Conservation (phyloP, 1,140 invertebrate species). For the Aphelinus atriplicis region DNA sequence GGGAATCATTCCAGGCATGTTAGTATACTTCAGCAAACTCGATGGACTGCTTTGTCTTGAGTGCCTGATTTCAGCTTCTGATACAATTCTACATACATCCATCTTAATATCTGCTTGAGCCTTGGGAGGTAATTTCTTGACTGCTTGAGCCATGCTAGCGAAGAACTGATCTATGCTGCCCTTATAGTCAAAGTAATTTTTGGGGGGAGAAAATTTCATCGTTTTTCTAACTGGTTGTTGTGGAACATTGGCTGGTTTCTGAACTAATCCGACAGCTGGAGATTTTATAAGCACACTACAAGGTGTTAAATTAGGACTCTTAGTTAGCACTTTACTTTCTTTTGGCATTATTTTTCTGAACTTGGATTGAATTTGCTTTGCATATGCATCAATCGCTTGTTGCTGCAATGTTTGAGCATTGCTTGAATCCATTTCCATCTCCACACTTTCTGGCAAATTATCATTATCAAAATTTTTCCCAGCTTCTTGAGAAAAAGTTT, state of each 20-base stretch:
- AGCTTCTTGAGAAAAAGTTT: not conserved
- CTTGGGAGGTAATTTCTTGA: conserved; percentile 57
- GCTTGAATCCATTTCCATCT: not conserved
- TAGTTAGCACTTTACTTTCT: conserved; percentile 10
- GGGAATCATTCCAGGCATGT: conserved; percentile 49
- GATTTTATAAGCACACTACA: not conserved
- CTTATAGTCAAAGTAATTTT: conserved; percentile 41
- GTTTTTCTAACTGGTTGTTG: not conserved
- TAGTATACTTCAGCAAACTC: conserved; percentile 43
- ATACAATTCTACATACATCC: conserved; percentile 60
- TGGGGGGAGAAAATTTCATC: not conserved
- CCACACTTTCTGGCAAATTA: not conserved
- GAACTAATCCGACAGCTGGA: not conserved
- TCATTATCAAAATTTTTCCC: conserved; percentile 20
- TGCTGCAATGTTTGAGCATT: conserved; percentile 19
- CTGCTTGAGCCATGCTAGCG: conserved; percentile 59
- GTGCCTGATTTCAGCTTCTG: conserved; percentile 56
- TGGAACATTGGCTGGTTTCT: not conserved
- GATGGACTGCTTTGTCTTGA: conserved; percentile 37
- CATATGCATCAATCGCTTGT: conserved; percentile 47
- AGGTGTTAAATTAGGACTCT: not conserved
- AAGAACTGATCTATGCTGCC: conserved; percentile 59
- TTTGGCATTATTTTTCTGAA: conserved; percentile 59
- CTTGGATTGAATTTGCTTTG: conserved; percentile 56
- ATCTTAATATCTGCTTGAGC: conserved; percentile 61